phyloP scores from a whole-genome alignment of 2,888 invertebrate genomes.

The Nemotelus pantherinus region DNA sequence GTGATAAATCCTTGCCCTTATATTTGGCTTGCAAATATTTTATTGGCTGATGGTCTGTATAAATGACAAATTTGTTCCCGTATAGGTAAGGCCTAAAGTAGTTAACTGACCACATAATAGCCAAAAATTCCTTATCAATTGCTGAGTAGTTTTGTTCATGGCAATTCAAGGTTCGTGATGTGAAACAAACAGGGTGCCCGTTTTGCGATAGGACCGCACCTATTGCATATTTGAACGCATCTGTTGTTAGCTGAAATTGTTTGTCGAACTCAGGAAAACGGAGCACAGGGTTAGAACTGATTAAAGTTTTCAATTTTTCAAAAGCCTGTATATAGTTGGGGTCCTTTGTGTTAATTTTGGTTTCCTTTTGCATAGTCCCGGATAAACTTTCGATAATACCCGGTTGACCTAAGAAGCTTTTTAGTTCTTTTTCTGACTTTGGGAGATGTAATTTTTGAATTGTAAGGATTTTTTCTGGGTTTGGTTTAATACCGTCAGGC shows the following conservation, averaged over 20 bases:
- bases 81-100: not conserved
- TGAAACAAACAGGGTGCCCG: not conserved
- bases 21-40: too few relatives aligned
- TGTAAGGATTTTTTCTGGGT: constrained; percentile 45
- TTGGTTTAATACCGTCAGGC: not conserved
- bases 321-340: not conserved
- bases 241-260: not conserved
- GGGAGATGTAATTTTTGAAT: constrained; percentile 44
- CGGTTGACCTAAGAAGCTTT: not conserved
- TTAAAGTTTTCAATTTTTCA: not conserved
- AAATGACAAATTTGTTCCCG: not conserved
- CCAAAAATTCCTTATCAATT: not conserved
- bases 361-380: too few relatives aligned
- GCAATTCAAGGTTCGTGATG: not conserved
- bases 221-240: not conserved
- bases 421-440: constrained; percentile 42
- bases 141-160: not conserved
- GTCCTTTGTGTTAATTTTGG: too few relatives aligned
- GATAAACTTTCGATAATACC: not conserved
- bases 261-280: not conserved
- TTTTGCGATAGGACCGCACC: not conserved
- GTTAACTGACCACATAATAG: not conserved
- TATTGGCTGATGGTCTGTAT: not conserved
- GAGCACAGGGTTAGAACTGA: not conserved
- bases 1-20: too few relatives aligned